Conservation (phyloP, 2,797 vertebrate species). For the Arrhamphus sclerolepis region DNA sequence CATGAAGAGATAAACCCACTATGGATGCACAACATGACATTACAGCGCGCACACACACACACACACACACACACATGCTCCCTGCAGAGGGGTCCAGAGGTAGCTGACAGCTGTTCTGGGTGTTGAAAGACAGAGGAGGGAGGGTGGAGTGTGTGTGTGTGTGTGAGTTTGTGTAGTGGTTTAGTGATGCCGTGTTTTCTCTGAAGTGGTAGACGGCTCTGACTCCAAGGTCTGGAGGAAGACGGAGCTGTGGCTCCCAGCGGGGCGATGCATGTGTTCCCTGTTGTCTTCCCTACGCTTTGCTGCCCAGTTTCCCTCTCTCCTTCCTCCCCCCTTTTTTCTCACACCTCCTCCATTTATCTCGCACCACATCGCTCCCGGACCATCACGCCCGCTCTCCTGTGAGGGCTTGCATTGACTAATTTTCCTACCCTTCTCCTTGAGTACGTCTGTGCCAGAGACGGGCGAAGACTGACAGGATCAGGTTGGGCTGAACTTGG, state of each 20-base stretch:
- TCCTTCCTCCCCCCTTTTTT: background rate
- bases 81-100: constrained; percentile 49
- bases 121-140: constrained; percentile 42
- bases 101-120: constrained; percentile 69
- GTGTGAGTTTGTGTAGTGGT: constrained; percentile 13
- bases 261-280: constrained; percentile 51
- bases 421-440: constrained; percentile 22
- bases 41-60: constrained; percentile 15
- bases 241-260: constrained; percentile 54
- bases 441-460: constrained; percentile 9
- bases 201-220: constrained; percentile 49
- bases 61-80: constrained; percentile 10
- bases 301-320: background rate
- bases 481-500: constrained; percentile 40
- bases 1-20: constrained; percentile 14
- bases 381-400: constrained; percentile 41
- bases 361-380: constrained; percentile 40
- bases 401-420: constrained; percentile 48
- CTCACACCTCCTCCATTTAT: constrained; percentile 39
- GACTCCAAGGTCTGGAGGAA: constrained; percentile 62
- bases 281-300: constrained; percentile 44
- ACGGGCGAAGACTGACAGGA: constrained; percentile 32
- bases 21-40: constrained; percentile 35
- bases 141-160: constrained; percentile 11
- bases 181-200: constrained; percentile 30